A percentile compares a stretch with the other conserved stretches of the same genome.
Conservation (phyloP, 2,797 vertebrate species). For the Periparus ater region DNA sequence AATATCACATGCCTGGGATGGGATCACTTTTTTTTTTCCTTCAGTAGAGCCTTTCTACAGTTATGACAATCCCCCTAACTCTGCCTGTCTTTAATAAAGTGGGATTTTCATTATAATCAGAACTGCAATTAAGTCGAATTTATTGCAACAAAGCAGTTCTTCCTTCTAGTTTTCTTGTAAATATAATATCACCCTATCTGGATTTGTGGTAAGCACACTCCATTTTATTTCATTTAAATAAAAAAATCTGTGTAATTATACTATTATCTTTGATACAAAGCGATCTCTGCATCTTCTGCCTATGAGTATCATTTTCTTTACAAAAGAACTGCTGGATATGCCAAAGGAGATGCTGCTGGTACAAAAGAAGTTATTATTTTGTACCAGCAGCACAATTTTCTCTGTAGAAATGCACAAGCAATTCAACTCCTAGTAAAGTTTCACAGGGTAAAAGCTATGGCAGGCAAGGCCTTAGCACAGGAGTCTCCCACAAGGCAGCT, state of each 20-base stretch:
- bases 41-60: background rate
- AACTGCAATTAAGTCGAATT: background rate
- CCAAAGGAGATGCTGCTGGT: background rate
- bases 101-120: background rate
- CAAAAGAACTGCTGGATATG: background rate
- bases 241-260: background rate
- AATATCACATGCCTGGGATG: background rate
- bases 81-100: background rate
- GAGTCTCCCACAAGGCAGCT: constrained; percentile 12
- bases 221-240: background rate
- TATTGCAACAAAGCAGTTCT: background rate
- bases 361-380: background rate
- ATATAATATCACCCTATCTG: background rate
- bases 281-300: background rate
- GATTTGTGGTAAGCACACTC: background rate
- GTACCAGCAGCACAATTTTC: background rate
- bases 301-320: background rate
- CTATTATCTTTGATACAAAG: background rate
- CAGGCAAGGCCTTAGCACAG: constrained; percentile 76
- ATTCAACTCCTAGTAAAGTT: constrained; percentile 62
- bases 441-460: constrained; percentile 80
- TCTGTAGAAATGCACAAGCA: background rate
- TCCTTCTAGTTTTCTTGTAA: background rate
- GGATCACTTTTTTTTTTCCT: background rate
- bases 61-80: background rate